These are phyloP conservation scores for Amyelois transitella DNA, from an alignment of 1,140 invertebrate genomes.

Conservation along the genomic window DNA sequence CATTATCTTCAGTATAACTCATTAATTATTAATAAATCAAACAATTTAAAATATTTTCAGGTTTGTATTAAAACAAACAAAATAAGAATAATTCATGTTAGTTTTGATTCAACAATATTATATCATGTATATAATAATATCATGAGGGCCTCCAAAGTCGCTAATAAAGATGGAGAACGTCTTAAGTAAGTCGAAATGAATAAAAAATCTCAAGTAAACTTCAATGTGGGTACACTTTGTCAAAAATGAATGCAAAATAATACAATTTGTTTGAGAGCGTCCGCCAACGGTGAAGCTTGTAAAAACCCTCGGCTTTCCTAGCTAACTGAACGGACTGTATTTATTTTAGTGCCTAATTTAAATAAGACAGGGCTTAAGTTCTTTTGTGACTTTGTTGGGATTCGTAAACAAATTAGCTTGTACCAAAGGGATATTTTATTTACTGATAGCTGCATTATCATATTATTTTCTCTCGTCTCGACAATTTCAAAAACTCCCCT, in stretches of 20 bases:
- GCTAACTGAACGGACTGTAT: constrained; percentile 43
- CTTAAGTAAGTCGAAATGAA: too few relatives aligned
- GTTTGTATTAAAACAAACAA: too few relatives aligned
- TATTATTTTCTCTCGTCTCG: constrained; percentile 15
- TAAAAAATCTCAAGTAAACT: constrained; percentile 13
- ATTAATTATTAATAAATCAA: too few relatives aligned
- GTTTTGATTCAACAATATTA: too few relatives aligned
- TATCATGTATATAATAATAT: too few relatives aligned
- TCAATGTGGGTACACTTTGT: constrained; percentile 39
- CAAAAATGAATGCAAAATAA: constrained; percentile 70
- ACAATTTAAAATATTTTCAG: too few relatives aligned
- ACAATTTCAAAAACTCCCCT: background rate
- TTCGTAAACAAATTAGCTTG: constrained; percentile 61
- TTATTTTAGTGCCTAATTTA: constrained; percentile 67
- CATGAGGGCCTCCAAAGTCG: constrained; percentile 10
- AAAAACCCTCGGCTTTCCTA: constrained; percentile 45
- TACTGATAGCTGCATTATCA: constrained; percentile 30
- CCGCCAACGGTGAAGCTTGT: constrained; percentile 36
- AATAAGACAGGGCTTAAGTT: constrained; percentile 63
- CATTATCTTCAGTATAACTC: too few relatives aligned
- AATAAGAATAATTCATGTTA: too few relatives aligned
- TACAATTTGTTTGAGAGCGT: constrained; percentile 64
- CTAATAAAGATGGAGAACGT: constrained; percentile 23
- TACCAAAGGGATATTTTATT: constrained; percentile 37
- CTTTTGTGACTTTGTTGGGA: constrained; percentile 53